Conservation (phyloP, 2,113 vertebrate species). For the Campylomormyrus numenius region DNA sequence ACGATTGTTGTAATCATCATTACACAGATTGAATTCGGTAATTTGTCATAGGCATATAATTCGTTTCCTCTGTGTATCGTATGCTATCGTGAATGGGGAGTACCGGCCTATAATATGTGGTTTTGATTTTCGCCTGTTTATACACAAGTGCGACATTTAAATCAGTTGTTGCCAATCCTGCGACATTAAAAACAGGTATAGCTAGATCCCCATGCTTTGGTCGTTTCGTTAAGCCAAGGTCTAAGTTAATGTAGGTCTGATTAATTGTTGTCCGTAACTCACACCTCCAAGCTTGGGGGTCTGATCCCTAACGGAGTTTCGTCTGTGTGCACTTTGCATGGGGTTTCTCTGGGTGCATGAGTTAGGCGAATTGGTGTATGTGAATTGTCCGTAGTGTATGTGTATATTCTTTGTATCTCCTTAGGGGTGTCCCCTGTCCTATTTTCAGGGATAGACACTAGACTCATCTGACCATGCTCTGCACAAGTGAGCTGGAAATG, state of each 20-base stretch:
- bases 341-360: background rate
- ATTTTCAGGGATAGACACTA: background rate
- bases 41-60: background rate
- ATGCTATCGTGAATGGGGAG: background rate
- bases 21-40: background rate
- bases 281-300: background rate
- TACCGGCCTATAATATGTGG: background rate
- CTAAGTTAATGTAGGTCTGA: background rate
- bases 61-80: background rate
- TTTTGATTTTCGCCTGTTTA: background rate
- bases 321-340: background rate
- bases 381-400: background rate
- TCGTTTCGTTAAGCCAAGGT: background rate
- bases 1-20: background rate
- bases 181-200: background rate
- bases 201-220: background rate
- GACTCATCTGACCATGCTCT: background rate
- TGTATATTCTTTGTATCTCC: background rate
- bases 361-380: background rate
- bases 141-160: background rate
- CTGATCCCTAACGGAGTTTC: background rate
- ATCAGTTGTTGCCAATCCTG: background rate
- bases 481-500: background rate
- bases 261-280: background rate
- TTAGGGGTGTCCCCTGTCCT: background rate